Base-by-base conservation (phyloP, 2,888 invertebrate species). In the Zygaena filipendulae region DNA sequence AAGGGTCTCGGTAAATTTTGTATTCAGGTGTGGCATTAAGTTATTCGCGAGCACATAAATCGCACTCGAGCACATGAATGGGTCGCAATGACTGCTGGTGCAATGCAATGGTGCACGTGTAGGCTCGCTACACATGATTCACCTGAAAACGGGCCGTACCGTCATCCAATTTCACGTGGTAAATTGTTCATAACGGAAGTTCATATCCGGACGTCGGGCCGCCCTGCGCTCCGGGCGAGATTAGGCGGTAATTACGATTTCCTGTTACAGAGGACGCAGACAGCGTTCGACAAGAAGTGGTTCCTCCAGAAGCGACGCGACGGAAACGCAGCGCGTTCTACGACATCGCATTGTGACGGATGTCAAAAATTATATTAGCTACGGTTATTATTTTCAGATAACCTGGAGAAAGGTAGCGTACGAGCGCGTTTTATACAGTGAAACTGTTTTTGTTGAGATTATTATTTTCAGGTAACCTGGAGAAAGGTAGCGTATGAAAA, bases 151-250 rank as follows among this genome's bases (percentile, higher is more conserved):
- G 60, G 57, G 62, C 45, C 60, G 62, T 59, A 52, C 58, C 61
- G 63, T 56, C 74, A 82, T 84, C 82, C 84, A 83, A 83, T 84
- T 83, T 84, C 82, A 81, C 75, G 70, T 67, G 80, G 81, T 84
- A 88, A 89, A 89, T 88, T 88, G 87, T 89, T 87, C 88, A 87
- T 85, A 88, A 87, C 88, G 88, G 87, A 87, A 87, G 86, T 87
- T 89, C 88, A 90, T 89, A 88, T 90, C 89, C 90, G 88, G 87
- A 72, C 71, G 72, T 52, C 71, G 67, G 58, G 71, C 67, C 69
- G 67, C 59, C 60, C 68, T 60, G 57, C 75, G 77, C 77, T 77
- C 55, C 69, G 51, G 64, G 71, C 70, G 71, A 81, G 81, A 82
- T 81, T 81, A 81, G 77, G 69, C 80, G 79, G 81, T 81, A 81